phyloP scores from a whole-genome alignment of 2,113 vertebrate species.

The Rhynchopsitta pachyrhyncha region DNA sequence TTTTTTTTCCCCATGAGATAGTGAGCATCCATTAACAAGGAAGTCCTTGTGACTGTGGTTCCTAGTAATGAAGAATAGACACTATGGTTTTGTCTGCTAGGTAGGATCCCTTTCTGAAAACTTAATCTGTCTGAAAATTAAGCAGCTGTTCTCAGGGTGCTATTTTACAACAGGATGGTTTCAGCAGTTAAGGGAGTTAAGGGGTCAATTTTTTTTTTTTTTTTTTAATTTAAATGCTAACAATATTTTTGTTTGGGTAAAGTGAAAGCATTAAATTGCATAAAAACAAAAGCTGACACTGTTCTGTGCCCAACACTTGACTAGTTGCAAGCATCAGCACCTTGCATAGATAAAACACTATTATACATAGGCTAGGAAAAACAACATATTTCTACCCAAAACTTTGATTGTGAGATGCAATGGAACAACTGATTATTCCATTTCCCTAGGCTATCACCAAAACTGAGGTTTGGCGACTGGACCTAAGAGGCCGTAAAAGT shows the following conservation, averaged over 20 bases:
- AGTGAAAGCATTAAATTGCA: not conserved
- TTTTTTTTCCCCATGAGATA: not conserved
- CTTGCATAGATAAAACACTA: not conserved
- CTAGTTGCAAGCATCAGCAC: not conserved
- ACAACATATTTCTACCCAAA: not conserved
- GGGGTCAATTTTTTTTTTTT: not conserved
- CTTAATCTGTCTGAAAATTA: not conserved
- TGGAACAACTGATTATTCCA: not conserved
- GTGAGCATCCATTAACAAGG: not conserved
- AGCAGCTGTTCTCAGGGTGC: not conserved
- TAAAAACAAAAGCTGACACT: not conserved
- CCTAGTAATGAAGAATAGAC: not conserved
- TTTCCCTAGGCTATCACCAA: not conserved
- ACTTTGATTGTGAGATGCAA: not conserved
- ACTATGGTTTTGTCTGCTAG: not conserved
- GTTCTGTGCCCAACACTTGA: not conserved
- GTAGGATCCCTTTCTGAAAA: not conserved
- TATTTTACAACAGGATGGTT: not conserved
- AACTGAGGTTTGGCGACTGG: not conserved
- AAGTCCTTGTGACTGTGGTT: not conserved
- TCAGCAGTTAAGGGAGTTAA: not conserved
- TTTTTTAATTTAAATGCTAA: not conserved
- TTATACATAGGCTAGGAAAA: not conserved
- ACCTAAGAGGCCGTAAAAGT: not conserved
- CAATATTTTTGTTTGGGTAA: not conserved